Conservation (phyloP, 2,888 invertebrate genomes). For the Neelides folsomi region DNA sequence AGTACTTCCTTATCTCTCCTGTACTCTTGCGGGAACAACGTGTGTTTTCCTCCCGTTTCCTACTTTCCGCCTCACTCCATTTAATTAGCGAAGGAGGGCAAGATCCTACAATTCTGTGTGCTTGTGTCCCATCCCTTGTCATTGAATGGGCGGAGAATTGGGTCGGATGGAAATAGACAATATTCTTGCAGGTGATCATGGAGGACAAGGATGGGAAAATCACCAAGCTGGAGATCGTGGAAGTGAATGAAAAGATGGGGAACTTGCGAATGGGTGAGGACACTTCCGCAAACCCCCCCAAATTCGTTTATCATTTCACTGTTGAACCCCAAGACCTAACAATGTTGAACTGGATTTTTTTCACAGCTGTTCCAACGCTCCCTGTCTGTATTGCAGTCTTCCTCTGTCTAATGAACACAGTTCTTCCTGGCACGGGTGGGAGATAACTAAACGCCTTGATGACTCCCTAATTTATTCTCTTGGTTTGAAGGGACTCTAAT, state of each 20-base stretch:
- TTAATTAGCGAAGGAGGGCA: background rate
- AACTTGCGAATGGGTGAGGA: conserved; percentile 11
- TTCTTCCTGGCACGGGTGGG: conserved; percentile 29
- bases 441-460: background rate
- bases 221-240: conserved; percentile 28
- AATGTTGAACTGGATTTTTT: background rate
- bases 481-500: conserved; percentile 23
- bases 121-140: no score
- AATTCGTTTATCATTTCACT: background rate
- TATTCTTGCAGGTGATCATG: conserved; percentile 15
- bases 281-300: no score
- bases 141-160: background rate
- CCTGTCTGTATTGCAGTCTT: conserved; percentile 24
- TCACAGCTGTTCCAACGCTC: conserved; percentile 27
- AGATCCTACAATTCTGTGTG: background rate
- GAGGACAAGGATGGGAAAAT: conserved; percentile 31
- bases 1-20: no score
- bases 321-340: background rate
- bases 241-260: conserved; percentile 30
- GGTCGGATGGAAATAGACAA: background rate
- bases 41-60: conserved; percentile 3
- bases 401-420: conserved; percentile 24
- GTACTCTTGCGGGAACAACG: no score
- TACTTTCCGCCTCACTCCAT: conserved; percentile 8
- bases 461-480: background rate